Percentiles rank a stretch among this genome's conserved stretches.
These are phyloP conservation scores for Spatulosminthurus flaviceps DNA, from an alignment of 2,888 invertebrate species.

Conservation along the genomic window DNA sequence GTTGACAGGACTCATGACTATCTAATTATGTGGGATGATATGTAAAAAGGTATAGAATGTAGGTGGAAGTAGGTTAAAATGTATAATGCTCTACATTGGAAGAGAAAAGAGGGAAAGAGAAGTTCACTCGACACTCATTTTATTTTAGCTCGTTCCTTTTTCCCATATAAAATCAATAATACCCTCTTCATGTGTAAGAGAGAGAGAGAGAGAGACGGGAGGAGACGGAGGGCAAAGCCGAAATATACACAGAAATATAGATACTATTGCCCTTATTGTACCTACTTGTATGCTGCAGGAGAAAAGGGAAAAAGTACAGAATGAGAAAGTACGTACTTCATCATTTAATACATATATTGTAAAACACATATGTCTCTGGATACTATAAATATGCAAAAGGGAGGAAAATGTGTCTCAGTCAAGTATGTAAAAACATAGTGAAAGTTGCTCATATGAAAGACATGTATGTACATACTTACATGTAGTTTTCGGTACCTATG, in stretches of 20 bases:
- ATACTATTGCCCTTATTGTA: too few relatives aligned
- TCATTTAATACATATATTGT: background rate
- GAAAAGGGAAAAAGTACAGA: background rate
- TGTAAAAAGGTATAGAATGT: too few relatives aligned
- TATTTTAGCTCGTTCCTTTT: slow-evolving; percentile 27
- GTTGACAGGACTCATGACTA: too few relatives aligned
- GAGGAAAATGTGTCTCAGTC: too few relatives aligned
- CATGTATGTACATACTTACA: too few relatives aligned
- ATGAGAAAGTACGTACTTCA: background rate
- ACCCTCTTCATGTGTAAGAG: slow-evolving; percentile 16
- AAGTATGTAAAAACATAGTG: too few relatives aligned
- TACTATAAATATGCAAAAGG: too few relatives aligned
- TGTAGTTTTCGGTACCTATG: too few relatives aligned
- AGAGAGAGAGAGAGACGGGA: background rate
- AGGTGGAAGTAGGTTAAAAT: too few relatives aligned
- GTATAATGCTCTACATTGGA: too few relatives aligned
- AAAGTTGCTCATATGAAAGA: background rate
- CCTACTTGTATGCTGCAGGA: background rate
- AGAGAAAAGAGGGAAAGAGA: background rate
- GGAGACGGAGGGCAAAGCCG: background rate
- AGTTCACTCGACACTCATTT: slow-evolving; percentile 26
- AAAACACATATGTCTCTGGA: background rate
- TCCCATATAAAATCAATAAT: slow-evolving; percentile 36
- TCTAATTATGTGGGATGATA: too few relatives aligned
- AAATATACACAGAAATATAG: background rate